Conservation (phyloP, 2,797 vertebrate species). For the Simalia tracyae region DNA sequence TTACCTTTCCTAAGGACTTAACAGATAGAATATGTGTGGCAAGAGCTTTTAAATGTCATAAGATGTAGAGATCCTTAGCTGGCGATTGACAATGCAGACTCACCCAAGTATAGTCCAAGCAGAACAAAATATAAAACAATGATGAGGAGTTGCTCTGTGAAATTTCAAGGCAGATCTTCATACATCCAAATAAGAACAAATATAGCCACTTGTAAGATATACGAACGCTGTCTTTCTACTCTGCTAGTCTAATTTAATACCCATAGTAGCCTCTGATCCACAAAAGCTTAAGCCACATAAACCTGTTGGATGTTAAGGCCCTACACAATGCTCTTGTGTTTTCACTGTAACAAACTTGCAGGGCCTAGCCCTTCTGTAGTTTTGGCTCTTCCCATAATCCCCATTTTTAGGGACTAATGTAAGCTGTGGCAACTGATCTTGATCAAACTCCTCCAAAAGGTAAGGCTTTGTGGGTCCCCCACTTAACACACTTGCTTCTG, state of each 20-base stretch:
- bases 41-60: not conserved
- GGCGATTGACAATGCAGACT: not conserved
- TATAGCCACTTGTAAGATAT: not conserved
- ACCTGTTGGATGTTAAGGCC: not conserved
- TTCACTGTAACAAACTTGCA: not conserved
- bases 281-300: not conserved
- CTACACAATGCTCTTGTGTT: not conserved
- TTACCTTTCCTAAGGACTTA: not conserved
- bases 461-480: slow-evolving; percentile 53
- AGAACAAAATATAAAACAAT: not conserved
- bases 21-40: not conserved
- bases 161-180: not conserved
- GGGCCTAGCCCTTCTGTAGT: not conserved
- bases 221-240: not conserved
- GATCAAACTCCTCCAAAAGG: slow-evolving; percentile 54
- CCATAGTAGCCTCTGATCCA: not conserved
- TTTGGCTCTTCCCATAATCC: not conserved
- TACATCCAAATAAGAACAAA: not conserved
- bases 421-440: not conserved
- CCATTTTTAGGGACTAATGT: not conserved
- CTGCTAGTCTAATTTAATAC: not conserved
- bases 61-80: not conserved
- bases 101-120: not conserved
- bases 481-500: slow-evolving; percentile 70
- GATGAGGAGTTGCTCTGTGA: not conserved